phyloP scores from a whole-genome alignment of 2,888 invertebrate species.

The Acanthoscelides obtectus region DNA sequence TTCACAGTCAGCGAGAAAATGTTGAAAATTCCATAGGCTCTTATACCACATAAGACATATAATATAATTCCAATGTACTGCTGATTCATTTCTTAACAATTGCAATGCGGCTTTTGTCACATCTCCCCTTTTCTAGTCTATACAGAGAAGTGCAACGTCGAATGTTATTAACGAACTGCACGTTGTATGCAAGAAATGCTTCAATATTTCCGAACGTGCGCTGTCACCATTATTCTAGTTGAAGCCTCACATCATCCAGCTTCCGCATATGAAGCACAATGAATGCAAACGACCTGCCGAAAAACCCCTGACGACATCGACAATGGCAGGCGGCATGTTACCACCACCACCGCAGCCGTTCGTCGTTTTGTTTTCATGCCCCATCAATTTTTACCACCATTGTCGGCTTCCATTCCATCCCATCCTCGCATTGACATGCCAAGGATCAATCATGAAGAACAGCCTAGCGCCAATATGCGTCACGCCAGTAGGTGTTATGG shows the following conservation, averaged over 20 bases:
- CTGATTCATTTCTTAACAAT: no score
- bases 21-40: no score
- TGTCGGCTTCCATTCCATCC: neutral
- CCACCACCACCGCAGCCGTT: neutral
- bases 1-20: no score
- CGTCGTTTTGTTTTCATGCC: neutral
- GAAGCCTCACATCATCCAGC: neutral
- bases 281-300: neutral
- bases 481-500: no score
- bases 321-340: neutral
- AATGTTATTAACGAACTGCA: neutral
- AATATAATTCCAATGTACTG: no score
- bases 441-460: neutral
- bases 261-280: neutral
- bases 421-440: neutral
- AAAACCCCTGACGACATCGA: neutral
- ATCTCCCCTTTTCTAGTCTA: no score
- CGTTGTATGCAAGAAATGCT: neutral
- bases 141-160: no score
- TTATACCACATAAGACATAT: no score
- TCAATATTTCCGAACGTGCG: neutral
- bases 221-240: neutral
- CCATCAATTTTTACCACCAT: neutral
- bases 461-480: neutral
- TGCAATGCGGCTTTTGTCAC: no score